Evolutionary conservation across 2,113 vertebrate genomes (phyloP).

Genomic region (Myrmecophaga tridactyla): DNA sequence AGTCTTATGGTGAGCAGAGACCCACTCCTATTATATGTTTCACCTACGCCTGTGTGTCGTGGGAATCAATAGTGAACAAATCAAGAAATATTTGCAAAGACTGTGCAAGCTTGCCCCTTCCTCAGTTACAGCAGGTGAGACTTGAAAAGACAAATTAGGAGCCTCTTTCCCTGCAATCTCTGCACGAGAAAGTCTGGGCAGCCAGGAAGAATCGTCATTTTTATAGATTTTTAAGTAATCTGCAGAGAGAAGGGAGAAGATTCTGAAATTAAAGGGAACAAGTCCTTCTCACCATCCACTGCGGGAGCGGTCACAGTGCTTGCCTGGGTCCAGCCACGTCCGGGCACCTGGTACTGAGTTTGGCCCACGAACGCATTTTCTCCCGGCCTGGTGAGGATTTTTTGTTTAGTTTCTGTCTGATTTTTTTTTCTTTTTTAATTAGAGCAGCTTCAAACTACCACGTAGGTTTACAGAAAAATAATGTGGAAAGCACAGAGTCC

Average conservation of each 20-base stretch:
- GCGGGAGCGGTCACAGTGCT: background rate
- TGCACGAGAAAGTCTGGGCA: background rate
- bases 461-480: too few relatives aligned
- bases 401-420: too few relatives aligned
- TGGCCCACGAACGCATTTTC: background rate
- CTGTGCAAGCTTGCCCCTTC: background rate
- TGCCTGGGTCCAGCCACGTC: background rate
- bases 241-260: background rate
- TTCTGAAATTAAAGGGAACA: background rate
- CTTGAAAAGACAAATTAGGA: background rate
- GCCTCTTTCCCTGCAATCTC: background rate
- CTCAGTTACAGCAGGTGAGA: background rate
- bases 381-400: background rate
- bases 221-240: background rate
- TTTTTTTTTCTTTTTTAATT: too few relatives aligned
- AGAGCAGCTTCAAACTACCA: too few relatives aligned
- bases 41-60: accelerated
- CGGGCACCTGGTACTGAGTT: background rate
- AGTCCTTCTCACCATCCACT: background rate
- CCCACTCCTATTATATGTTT: accelerated
- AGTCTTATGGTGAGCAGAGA: background rate
- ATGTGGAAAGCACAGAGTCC: too few relatives aligned
- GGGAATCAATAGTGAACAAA: background rate
- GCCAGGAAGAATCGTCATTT: background rate
- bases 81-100: background rate